Base-by-base conservation (phyloP, 2,797 vertebrate genomes). In the Anomalospiza imberbis region DNA sequence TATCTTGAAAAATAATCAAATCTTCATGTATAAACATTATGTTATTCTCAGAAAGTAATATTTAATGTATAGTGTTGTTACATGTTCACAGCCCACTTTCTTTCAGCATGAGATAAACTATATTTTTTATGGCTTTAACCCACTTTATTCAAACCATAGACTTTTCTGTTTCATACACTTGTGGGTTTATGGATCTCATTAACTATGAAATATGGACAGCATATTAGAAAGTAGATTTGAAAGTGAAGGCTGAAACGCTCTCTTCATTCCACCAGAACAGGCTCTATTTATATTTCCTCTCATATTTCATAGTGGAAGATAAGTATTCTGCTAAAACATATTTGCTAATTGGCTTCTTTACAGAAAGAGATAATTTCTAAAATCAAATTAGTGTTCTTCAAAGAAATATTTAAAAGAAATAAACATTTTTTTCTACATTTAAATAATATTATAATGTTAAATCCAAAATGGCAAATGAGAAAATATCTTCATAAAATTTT, bases 1-100 rank as follows among this genome's bases (percentile, higher is more conserved):
- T 0, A 74, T 93, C 83, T 63, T 79, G 60, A 94, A 93, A 97
- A 91, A 88, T 93, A 95, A 96, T 84, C 70, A 95, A 90, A 94
- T 90, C 67, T 93, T 72, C 71, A 74, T 36, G 32, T 87, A 85
- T 61, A 95, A 91, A 92, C 44, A 76, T 67, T 73, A 44, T 75
- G 53, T 82, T 93, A 79, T 81, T 82, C 55, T 88, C 85, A 86
- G 88, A 79, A 76, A 89, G 28, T 81, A 93, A 70, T 67, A 74
- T 16, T 81, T 81, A 79, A 84, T 38, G 48, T 84, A 63, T 50
- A 66, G 45, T 85, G 86, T 38, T 91, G 44, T 70, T 89, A 22
- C 19, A 81, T 21, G 51, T 73, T 62, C 55, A 81, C 60, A 90
- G 73, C 58, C 44, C 38, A 28, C 54, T 86, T 94, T 48, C 91